Evolutionary conservation across 2,888 invertebrate genomes (phyloP), one percentile per base, ranked within the genome.

Genomic region (Synanthedon formicaeformis): DNA sequence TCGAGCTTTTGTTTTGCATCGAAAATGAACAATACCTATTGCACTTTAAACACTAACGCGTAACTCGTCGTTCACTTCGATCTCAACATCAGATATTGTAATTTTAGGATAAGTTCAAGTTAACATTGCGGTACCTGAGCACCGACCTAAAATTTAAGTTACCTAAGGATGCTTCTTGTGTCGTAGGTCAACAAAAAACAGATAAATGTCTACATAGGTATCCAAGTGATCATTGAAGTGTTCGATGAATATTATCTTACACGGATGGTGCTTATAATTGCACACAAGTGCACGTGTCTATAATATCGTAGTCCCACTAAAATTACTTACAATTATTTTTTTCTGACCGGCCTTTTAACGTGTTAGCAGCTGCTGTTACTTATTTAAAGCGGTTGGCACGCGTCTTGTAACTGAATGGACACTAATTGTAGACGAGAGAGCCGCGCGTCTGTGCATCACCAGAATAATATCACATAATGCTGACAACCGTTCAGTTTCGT

Each of bases 401-500:
- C 74, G 77, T 75, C 66, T 62, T 66, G 57, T 61, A 64, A 64
- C 62, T 81, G 71, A 81, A 82, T 82, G 78, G 72, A 62, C 73
- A 71, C 70, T 81, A 81, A 83, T 83, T 82, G 75, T 69, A 63
- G 69, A 65, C 69, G 73, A 77, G 71, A 69, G 69, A 64, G 67
- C 40, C 63, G 67, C 34, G 67, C 66, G 65, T 66, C 63, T 66
- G 67, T 64, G 63, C 68, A 67, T 66, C 67, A 69, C 63, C 65
- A 68, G 66, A 55, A 68, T 64, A 62, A 62, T 67, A 57, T 56
- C 59, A 66, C 66, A 68, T 60, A 64, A 64, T 60, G 57, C 64
- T 62, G 63, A 61, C 69, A 69, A 73, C 68, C 67, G 41, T n/a
- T 13, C 45, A 63, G 65, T 45, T 65, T 64, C 73, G 74, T 78